Base-by-base conservation (phyloP, 2,113 vertebrate genomes). In the Hiodon tergisus region DNA sequence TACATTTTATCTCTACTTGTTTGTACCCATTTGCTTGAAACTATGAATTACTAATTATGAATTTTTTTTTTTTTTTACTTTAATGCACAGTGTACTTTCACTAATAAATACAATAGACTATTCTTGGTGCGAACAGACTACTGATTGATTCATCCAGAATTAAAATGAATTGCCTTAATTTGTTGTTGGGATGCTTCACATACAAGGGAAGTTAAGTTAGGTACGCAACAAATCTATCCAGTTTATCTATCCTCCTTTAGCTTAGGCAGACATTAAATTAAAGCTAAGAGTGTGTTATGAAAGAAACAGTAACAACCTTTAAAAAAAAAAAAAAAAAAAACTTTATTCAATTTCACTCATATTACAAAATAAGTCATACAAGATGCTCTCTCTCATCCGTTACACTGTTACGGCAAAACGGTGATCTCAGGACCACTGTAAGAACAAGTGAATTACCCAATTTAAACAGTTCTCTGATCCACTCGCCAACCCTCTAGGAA, bases 331-430 rank as follows among this genome's bases (percentile, higher is more conserved):
- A 61, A 54, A 68, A 78, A 84, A 11, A 6, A 74, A 53, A 10
- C 7, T 75, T 78, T 61, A 69, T 73, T 77, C 52, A 47, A 75
- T 57, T 51, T 62, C 47, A 10, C n/a, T 58, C 77, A 63, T 77
- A 69, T 77, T 75, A 77, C 73, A 77, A 77, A 77, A 77, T 58
- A 65, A 57, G 11, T 3, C 10, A 74, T 2, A 6, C 7, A 65
- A 60, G 2, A 46, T 51, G 31, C n/a, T 58, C 66, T 5, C 17
- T 60, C 53, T 47, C 50, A 53, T 74, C 50, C 9, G 62, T 31
- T 60, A 75, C 67, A 57, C 50, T 6, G 62, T 31, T 60, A 75
- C 67, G 58, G 55, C 50, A 53, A 71, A 48, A 46, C 48, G 31
- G 31, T 31, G 31, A 31, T 31, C 31, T 31, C 31, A 31, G 31